Evolutionary conservation across 2,797 vertebrate genomes (phyloP).

Genomic region (Myripristis jacobus): DNA sequence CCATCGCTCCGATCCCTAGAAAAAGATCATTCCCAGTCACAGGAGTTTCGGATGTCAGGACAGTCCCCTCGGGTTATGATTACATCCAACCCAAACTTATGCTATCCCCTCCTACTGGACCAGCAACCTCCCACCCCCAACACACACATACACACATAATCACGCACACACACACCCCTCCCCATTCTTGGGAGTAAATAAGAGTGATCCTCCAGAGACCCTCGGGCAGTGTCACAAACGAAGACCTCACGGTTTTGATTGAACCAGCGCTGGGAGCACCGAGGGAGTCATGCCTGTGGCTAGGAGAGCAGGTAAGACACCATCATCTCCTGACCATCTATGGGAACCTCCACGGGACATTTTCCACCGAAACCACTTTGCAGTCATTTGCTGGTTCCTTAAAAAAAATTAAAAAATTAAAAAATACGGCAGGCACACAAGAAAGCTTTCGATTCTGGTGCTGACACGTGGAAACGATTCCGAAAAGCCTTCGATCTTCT

Average conservation of each 20-base stretch:
- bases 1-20: constrained; percentile 53
- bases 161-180: constrained; percentile 1
- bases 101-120: constrained; percentile 4
- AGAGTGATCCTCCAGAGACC: constrained; percentile 61
- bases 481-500: too few species aligned
- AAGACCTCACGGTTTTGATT: constrained; percentile 36
- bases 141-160: not conserved
- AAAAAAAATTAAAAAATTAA: not conserved
- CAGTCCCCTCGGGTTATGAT: constrained; percentile 39
- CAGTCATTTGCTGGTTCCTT: not conserved
- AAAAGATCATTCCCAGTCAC: constrained; percentile 44
- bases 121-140: constrained; percentile 10
- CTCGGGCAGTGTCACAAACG: constrained; percentile 21
- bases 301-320: constrained; percentile 79
- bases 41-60: constrained; percentile 69
- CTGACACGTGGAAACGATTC: too few species aligned
- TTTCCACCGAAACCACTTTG: not conserved
- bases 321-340: not conserved
- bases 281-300: constrained; percentile 75
- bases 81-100: constrained; percentile 47
- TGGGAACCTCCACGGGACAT: not conserved
- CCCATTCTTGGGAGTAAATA: constrained; percentile 72
- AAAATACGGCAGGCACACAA: not conserved
- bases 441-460: too few species aligned
- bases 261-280: constrained; percentile 27